Evolutionary conservation across 1,140 invertebrate species (phyloP), one percentile per base, ranked within the genome.

Genomic region (Drosophila quadrilineata): DNA sequence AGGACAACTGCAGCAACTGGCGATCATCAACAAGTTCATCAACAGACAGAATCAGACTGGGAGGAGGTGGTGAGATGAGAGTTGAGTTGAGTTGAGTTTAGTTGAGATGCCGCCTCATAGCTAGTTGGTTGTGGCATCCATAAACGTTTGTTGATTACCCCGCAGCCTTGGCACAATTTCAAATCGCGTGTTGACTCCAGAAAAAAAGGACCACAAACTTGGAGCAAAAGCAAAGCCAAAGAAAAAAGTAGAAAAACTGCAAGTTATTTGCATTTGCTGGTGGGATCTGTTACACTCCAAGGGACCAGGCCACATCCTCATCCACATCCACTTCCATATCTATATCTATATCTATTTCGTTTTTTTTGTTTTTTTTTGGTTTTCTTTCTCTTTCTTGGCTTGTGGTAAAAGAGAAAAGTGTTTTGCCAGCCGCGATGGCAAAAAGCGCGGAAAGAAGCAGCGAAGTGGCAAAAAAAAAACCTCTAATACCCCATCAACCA

Each of bases 141-240:
- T 77, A 85, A 84, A 73, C 79, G 79, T 70, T 84, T 84, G 79
- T 84, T 84, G 77, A 84, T 84, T 84, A 84, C 77, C 77, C 79
- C n/a, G 70, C 79, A 82, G 71, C 69, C 64, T 77, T 70, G 77
- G 77, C 77, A 84, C 79, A 82, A 58, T 65, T 75, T 80, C 40
- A 19, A 36, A 26, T 35, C 16, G 43, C 5, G 28, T 54, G 28
- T 19, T 16, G 12, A 35, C 21, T 2, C 6, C 28, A 40, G 33
- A n/a, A 33, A 36, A 10, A 29, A 5, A 36, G 48, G 8, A 9
- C n/a, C n/a, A n/a, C n/a, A n/a, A n/a, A n/a, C n/a, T n/a, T n/a
- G n/a, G n/a, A n/a, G 17, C 9, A 16, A 29, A 10, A 17, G 26
- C 19, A 17, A 2, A 46, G 26, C 6, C 2, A 31, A 6, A 43